Evolutionary conservation across 1,140 invertebrate genomes (phyloP).

Genomic region (Sitophilus oryzae): DNA sequence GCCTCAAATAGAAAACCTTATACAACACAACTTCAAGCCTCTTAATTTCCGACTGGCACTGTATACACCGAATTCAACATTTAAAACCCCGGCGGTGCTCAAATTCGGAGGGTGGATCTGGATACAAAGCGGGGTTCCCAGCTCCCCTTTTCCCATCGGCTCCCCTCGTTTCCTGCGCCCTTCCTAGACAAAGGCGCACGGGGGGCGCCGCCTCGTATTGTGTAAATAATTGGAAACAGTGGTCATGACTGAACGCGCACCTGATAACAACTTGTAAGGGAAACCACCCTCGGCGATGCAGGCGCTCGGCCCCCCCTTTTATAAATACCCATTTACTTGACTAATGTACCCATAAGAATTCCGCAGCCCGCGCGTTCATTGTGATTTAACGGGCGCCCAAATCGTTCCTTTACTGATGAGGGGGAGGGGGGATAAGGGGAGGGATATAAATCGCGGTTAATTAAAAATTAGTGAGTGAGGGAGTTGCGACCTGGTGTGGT

Average conservation of each 20-base stretch:
- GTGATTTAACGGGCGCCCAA: conserved; percentile 28
- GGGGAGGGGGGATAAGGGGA: background rate
- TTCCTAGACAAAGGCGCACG: conserved; percentile 27
- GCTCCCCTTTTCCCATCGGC: no score
- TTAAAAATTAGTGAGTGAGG: conserved; percentile 11
- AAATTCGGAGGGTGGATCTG: background rate
- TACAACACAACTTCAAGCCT: no score
- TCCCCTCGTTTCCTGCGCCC: conserved; percentile 5
- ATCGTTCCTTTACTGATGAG: conserved; percentile 18
- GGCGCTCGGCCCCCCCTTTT: conserved; percentile 23
- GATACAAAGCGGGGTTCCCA: conserved; percentile 6
- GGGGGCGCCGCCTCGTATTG: conserved; percentile 34
- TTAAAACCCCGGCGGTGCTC: no score
- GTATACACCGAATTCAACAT: no score
- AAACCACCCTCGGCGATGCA: conserved; percentile 18
- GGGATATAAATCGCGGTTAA: conserved; percentile 17
- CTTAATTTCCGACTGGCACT: no score
- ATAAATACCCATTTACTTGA: conserved; percentile 40
- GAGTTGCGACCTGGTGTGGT: background rate
- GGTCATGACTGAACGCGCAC: conserved; percentile 37
- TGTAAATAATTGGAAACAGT: conserved; percentile 40
- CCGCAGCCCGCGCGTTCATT: conserved; percentile 29
- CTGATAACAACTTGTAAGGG: conserved; percentile 39
- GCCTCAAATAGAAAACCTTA: no score
- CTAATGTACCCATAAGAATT: conserved; percentile 39